Percentiles rank a stretch among this genome's conserved stretches.
These are phyloP conservation scores for Oreonectes daqikongensis DNA, from an alignment of 2,797 vertebrate species.

Conservation along the genomic window DNA sequence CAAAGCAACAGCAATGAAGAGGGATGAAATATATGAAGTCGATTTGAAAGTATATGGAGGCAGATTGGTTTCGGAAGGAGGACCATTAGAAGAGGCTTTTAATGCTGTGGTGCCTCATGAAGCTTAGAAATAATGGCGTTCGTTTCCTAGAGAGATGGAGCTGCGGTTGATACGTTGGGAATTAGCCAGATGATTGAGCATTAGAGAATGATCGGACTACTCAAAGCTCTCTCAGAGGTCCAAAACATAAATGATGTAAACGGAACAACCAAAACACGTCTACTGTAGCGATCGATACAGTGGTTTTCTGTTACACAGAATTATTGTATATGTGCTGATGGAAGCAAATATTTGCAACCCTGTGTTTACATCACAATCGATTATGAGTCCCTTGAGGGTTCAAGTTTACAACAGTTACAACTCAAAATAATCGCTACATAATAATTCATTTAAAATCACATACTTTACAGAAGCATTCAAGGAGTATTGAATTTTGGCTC, in stretches of 20 bases:
- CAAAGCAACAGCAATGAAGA: slow-evolving; percentile 18
- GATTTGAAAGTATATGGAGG: slow-evolving; percentile 54
- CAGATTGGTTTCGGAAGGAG: slow-evolving; percentile 33
- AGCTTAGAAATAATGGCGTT: slow-evolving; percentile 48
- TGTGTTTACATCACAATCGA: neutral
- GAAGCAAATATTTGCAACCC: neutral
- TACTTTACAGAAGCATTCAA: no score
- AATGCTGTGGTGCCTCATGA: slow-evolving; percentile 53
- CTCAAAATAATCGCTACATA: neutral
- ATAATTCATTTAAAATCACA: neutral
- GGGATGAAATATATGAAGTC: slow-evolving; percentile 43
- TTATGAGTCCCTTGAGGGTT: neutral
- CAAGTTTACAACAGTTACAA: neutral
- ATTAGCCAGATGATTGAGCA: slow-evolving; percentile 40
- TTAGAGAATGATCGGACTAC: slow-evolving; percentile 18
- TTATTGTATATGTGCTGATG: neutral
- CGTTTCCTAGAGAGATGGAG: slow-evolving; percentile 37
- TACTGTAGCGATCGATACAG: slow-evolving; percentile 1
- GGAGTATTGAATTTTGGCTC: neutral
- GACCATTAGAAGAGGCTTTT: slow-evolving; percentile 42
- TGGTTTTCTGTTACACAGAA: neutral
- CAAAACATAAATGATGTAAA: slow-evolving; percentile 10
- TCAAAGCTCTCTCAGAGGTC: slow-evolving; percentile 10
- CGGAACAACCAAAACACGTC: neutral
- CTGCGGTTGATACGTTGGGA: slow-evolving; percentile 44